phyloP scores from a whole-genome alignment of 2,797 vertebrate genomes.

The Crenichthys baileyi region DNA sequence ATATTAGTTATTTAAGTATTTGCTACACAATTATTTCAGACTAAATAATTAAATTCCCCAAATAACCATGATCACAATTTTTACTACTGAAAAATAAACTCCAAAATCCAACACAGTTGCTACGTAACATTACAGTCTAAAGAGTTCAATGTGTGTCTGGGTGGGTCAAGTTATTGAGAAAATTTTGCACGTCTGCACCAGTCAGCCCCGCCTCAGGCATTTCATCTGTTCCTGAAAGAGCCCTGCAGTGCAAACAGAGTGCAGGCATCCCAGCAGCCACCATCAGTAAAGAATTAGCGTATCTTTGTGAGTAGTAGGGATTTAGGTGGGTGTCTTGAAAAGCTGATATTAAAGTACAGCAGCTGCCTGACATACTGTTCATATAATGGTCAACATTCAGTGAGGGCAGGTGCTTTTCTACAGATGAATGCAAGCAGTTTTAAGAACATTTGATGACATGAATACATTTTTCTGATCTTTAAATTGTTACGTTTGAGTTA shows the following conservation, averaged over 20 bases:
- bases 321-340: slow-evolving; percentile 15
- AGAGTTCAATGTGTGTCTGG: slow-evolving; percentile 20
- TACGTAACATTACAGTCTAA: slow-evolving; percentile 13
- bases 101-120: slow-evolving; percentile 11
- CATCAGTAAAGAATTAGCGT: slow-evolving; percentile 19
- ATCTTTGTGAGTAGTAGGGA: slow-evolving; percentile 15
- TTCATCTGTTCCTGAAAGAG: slow-evolving; percentile 47
- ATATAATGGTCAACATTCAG: background rate
- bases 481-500: background rate
- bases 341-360: background rate
- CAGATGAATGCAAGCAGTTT: background rate
- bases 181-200: slow-evolving; percentile 51
- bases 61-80: slow-evolving; percentile 3
- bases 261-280: slow-evolving; percentile 34
- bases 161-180: slow-evolving; percentile 31
- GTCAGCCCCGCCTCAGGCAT: slow-evolving; percentile 24
- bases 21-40: background rate
- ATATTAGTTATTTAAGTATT: background rate
- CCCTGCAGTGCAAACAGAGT: slow-evolving; percentile 17
- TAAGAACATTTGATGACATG: background rate
- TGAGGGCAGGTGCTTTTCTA: background rate
- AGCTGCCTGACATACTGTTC: slow-evolving; percentile 14
- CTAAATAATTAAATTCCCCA: background rate
- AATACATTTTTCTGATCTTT: background rate
- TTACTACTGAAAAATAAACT: background rate